Evolutionary conservation across 1,140 invertebrate species (phyloP), one percentile per base, ranked within the genome.

Genomic region (Drosophila ananassae): DNA sequence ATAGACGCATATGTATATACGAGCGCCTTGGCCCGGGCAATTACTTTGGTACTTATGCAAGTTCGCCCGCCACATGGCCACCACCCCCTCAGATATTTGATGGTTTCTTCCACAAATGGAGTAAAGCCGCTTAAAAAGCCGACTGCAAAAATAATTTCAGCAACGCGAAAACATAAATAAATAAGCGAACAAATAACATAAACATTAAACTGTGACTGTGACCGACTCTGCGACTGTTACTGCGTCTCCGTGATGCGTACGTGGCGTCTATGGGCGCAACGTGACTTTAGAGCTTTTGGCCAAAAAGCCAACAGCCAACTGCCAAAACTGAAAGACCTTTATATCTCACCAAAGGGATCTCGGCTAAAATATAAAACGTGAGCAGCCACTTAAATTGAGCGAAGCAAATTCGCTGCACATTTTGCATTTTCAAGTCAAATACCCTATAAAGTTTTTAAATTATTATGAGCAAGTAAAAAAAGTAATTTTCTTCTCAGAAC

Each of bases 331-430:
- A 68, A 53, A 69, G 67, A 39, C 13, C 57, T 57, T 32, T 50
- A 25, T 57, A 71, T 78, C 75, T 55, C 2, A 1, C 21, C 68
- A 66, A 73, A 64, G 21, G 10, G 55, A 83, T 84, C 81, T 62
- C 47, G 28, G 44, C 52, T 61, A 22, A 66, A 77, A 68, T 39
- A 56, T 52, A 60, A 87, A 81, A 81, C 81, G 81, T 84, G 81
- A 84, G 80, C 75, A 73, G 75, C 41, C 75, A 79, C 81, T 80
- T 62, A 61, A 75, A 77, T 80, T 77, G 62, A 73, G 61, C 59
- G 50, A 22, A 46, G 10, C 47, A 47, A 56, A 74, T 74, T 39
- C 30, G 44, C n/a, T 74, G 72, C 59, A 74, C 48, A 71, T 73
- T 73, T 73, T 73, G 68, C 34, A 50, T 73, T 61, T 62, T 34